phyloP scores from a whole-genome alignment of 2,888 invertebrate genomes.

The Sturmia bella region DNA sequence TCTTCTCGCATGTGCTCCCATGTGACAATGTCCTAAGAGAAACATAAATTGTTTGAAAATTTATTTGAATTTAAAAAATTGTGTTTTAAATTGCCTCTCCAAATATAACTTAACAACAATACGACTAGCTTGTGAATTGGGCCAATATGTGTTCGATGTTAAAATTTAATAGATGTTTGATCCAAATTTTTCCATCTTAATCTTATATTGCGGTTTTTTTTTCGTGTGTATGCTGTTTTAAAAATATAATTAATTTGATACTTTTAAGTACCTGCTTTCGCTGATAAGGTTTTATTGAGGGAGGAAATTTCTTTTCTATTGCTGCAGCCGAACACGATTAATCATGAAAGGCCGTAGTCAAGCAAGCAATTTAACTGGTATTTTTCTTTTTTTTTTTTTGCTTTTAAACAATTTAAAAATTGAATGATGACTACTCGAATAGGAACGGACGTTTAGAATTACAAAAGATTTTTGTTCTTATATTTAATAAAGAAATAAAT shows the following conservation, averaged over 20 bases:
- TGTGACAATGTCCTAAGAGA: no score
- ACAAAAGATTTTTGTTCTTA: background rate
- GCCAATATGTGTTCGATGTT: no score
- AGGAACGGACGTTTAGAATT: background rate
- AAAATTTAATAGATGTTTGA: no score
- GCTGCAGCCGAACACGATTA: background rate
- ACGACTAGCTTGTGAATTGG: no score
- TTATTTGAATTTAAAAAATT: no score
- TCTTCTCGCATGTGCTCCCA: no score
- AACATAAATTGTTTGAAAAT: no score
- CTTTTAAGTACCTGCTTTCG: background rate
- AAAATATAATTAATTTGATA: background rate
- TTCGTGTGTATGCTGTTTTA: no score
- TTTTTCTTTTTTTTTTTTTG: slow-evolving; percentile 2
- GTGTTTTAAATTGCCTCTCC: no score
- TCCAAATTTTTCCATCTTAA: no score
- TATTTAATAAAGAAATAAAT: background rate
- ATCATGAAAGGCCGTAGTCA: slow-evolving; percentile 24
- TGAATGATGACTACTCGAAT: background rate
- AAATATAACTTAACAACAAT: no score
- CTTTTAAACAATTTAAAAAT: slow-evolving; percentile 2
- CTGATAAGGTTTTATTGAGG: background rate
- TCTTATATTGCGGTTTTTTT: no score
- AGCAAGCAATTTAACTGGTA: background rate
- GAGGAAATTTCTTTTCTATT: slow-evolving; percentile 8